Evolutionary conservation across 2,888 invertebrate genomes (phyloP), one percentile per base, ranked within the genome.

Genomic region (Diadegma fenestrale): DNA sequence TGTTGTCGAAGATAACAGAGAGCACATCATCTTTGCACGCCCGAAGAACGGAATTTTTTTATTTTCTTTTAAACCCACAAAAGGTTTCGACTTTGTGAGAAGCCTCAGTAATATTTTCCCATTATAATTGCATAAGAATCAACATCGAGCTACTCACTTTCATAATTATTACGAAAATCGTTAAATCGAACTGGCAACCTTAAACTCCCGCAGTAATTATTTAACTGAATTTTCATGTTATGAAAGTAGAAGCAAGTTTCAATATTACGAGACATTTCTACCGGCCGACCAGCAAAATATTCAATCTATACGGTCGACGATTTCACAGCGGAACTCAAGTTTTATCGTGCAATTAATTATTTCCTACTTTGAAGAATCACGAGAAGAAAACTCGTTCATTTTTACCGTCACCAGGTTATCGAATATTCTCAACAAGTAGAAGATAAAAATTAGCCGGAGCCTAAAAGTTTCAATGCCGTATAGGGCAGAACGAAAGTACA

Each of bases 1-100:
- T 12, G 33, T 41, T 73, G 26, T 43, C 58, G 45, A 45, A 78
- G 68, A 58, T 58, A 78, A 58, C n/a, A 30, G 69, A 69, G 78
- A 43, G 37, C 14, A 14, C 58, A 22, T 54, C 66, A 66, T 66
- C 64, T 54, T 54, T 41, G 19, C 51, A 54, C 43, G n/a, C 26
- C 19, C 51, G 19, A 43, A 22, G 6, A 45, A 26, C 7, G 22
- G 17, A 41, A 58, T 73, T 58, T 19, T 63, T 63, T 37, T 37
- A 26, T 26, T 26, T 58, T 54, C 12, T 54, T 22, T 26, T 14
- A 26, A 58, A 14, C 26, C 68, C 1, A 26, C 14, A 14, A 43
- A 45, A 69, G 12, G 26, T 58, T 58, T 26, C 22, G 58, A 26
- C 14, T 26, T 58, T 6, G 26, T 26, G 14, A 58, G 26, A 58